Evolutionary conservation across 1,140 invertebrate genomes (phyloP).

Genomic region (Idris sp.): DNA sequence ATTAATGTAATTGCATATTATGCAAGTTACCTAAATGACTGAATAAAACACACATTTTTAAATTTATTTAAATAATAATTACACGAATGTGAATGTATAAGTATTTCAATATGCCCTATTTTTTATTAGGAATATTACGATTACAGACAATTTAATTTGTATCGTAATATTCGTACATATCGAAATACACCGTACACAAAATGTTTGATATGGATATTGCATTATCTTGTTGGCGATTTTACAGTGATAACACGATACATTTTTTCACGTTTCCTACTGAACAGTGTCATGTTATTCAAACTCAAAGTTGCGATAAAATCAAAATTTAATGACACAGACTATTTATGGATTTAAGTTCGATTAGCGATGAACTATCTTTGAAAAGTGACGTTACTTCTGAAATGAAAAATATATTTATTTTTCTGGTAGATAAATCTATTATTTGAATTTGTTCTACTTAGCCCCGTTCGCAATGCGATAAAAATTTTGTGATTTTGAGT

Average conservation of each 20-base stretch:
- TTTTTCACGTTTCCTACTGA: constrained; percentile 20
- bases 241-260: background rate
- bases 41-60: no score
- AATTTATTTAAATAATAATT: constrained; percentile 23
- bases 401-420: no score
- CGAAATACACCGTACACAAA: constrained; percentile 38
- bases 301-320: constrained; percentile 42
- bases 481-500: no score
- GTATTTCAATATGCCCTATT: constrained; percentile 33
- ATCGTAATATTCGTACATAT: constrained; percentile 36
- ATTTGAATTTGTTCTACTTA: no score
- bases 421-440: no score
- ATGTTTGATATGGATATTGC: no score
- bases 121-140: constrained; percentile 21
- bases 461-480: no score
- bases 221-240: no score
- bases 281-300: no score
- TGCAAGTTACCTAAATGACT: no score
- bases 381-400: no score
- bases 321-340: constrained; percentile 18
- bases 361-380: background rate
- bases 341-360: constrained; percentile 18
- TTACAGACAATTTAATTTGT: background rate
- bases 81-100: background rate
- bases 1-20: no score